phyloP scores from a whole-genome alignment of 2,113 vertebrate species.

The Formicarius rufipectus region DNA sequence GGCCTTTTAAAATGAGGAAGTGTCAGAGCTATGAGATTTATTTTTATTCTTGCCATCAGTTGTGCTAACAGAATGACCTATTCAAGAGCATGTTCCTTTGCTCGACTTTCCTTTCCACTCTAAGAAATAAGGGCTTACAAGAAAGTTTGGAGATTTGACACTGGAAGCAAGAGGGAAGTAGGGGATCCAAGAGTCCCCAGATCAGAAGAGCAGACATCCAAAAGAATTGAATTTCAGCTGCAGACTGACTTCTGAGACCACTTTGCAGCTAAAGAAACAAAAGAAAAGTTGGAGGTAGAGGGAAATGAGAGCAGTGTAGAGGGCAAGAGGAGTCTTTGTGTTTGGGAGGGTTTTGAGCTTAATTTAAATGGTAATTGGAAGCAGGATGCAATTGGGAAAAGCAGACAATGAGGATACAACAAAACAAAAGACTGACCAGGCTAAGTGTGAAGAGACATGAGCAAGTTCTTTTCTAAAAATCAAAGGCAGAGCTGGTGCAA shows the following conservation, averaged over 20 bases:
- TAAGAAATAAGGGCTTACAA: conserved; percentile 34
- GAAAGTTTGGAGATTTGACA: conserved; percentile 26
- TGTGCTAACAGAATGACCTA: conserved; percentile 73
- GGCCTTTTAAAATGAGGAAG: conserved; percentile 68
- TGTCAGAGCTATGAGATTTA: conserved; percentile 72
- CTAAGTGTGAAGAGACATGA: neutral
- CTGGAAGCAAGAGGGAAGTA: neutral
- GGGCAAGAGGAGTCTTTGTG: neutral
- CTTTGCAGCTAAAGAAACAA: conserved; percentile 20
- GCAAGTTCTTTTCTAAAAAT: neutral
- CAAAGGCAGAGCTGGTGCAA: neutral
- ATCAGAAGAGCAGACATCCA: neutral
- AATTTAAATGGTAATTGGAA: conserved; percentile 40
- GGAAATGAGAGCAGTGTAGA: neutral
- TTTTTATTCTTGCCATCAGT: conserved; percentile 76
- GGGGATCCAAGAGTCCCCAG: neutral
- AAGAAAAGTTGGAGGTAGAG: neutral
- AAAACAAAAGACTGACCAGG: conserved; percentile 10
- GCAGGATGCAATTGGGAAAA: neutral
- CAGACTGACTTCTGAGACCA: neutral
- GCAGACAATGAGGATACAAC: neutral
- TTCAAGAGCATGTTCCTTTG: conserved; percentile 46
- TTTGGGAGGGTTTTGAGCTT: neutral
- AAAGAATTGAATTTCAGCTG: neutral
- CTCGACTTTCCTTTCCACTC: conserved; percentile 11